These are phyloP conservation scores for Cryptomyrus ogoouensis DNA, from an alignment of 2,113 vertebrate species.

Conservation along the genomic window DNA sequence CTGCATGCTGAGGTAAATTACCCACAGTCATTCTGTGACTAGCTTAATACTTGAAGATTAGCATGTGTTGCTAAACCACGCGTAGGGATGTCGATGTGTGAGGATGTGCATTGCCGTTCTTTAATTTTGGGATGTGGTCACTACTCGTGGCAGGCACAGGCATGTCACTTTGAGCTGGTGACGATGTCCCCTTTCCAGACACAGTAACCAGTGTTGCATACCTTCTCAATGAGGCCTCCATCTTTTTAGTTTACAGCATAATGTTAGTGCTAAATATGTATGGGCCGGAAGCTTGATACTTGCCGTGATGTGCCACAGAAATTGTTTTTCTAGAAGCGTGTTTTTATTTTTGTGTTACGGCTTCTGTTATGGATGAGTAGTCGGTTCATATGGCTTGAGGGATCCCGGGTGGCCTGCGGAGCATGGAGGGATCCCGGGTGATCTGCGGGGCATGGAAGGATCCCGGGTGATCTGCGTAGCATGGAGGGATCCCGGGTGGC, in stretches of 20 bases:
- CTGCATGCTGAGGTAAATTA: not conserved
- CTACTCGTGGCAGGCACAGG: not conserved
- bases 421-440: no score
- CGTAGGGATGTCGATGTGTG: not conserved
- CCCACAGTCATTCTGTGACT: not conserved
- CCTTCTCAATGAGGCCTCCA: not conserved
- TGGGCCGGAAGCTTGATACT: not conserved
- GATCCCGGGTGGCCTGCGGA: no score
- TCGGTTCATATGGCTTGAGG: not conserved
- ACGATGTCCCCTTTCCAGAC: not conserved
- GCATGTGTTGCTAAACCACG: not conserved
- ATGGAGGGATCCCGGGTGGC: no score
- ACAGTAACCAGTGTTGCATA: not conserved
- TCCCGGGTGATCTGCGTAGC: no score
- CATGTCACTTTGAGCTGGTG: not conserved
- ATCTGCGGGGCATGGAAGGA: no score
- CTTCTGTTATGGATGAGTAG: not conserved
- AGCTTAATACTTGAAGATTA: not conserved
- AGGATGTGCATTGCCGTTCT: not conserved
- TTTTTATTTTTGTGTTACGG: not conserved
- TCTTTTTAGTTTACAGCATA: not conserved
- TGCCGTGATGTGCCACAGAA: not conserved
- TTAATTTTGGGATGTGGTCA: not conserved
- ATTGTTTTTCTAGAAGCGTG: not conserved
- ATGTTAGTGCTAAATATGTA: not conserved